These are phyloP conservation scores for Ricordea florida DNA, from an alignment of 92 coral and sea anemone species.

Conservation along the genomic window DNA sequence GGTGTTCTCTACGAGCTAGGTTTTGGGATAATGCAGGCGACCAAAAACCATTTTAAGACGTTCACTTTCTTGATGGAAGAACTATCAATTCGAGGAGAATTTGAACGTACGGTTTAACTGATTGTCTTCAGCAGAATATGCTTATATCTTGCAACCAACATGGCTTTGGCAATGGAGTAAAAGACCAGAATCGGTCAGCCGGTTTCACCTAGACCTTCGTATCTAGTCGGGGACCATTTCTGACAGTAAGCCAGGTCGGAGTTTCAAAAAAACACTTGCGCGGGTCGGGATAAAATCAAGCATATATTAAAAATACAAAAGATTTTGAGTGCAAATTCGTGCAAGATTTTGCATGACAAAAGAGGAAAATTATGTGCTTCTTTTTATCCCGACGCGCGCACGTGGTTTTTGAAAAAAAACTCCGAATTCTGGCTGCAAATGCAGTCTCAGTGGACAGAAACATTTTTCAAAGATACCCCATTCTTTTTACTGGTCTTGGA, in stretches of 20 bases:
- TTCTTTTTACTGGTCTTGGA: slow-evolving; percentile 58
- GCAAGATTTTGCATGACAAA: too few relatives aligned
- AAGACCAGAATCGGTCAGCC: slow-evolving; percentile 18
- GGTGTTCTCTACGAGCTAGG: slow-evolving; percentile 13
- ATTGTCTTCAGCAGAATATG: slow-evolving; percentile 19
- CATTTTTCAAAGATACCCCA: too few relatives aligned
- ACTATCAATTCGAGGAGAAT: slow-evolving; percentile 9
- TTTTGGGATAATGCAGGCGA: slow-evolving; percentile 12
- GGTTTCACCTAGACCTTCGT: slow-evolving; percentile 24
- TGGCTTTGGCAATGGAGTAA: slow-evolving; percentile 33
- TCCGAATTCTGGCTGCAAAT: too few relatives aligned
- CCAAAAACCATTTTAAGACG: slow-evolving; percentile 19
- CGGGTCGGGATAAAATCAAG: too few relatives aligned
- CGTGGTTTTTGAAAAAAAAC: too few relatives aligned
- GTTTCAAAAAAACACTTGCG: too few relatives aligned
- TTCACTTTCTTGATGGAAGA: slow-evolving; percentile 35
- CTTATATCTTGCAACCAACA: slow-evolving; percentile 20
- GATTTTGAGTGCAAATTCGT: too few relatives aligned
- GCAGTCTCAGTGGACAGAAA: too few relatives aligned
- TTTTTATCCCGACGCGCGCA: too few relatives aligned
- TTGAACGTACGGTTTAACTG: slow-evolving; percentile 40
- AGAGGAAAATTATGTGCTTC: too few relatives aligned
- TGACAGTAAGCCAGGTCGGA: too few relatives aligned
- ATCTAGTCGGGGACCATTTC: slow-evolving; percentile 5
- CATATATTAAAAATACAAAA: too few relatives aligned